A percentile compares a stretch with the other conserved stretches of the same genome.
These are phyloP conservation scores for Yponomeuta cagnagella DNA, from an alignment of 2,888 invertebrate species.

Conservation along the genomic window DNA sequence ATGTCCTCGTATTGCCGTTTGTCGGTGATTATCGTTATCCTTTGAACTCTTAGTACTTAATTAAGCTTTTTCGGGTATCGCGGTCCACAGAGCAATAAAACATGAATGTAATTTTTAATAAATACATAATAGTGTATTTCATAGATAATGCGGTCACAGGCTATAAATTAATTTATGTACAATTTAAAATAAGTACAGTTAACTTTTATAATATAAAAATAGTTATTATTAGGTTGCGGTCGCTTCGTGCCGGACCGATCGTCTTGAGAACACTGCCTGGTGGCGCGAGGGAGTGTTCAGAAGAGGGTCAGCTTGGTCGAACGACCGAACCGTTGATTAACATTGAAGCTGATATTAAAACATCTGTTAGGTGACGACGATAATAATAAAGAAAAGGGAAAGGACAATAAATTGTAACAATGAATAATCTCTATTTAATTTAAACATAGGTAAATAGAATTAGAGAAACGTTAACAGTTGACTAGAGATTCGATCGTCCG, in stretches of 20 bases:
- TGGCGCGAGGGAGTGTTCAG: constrained; percentile 45
- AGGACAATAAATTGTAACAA: constrained; percentile 40
- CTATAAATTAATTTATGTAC: constrained; percentile 74
- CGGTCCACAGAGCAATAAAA: background rate
- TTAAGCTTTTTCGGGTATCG: background rate
- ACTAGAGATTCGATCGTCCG: constrained; percentile 51
- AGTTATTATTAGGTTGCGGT: constrained; percentile 42
- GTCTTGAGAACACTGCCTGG: constrained; percentile 41
- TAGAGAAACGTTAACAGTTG: constrained; percentile 29
- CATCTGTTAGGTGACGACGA: constrained; percentile 57
- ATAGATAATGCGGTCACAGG: constrained; percentile 72
- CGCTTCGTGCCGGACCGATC: constrained; percentile 29
- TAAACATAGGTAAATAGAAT: constrained; percentile 14
- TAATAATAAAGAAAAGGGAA: constrained; percentile 34
- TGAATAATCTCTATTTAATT: constrained; percentile 30
- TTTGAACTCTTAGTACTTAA: background rate
- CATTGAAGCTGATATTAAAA: constrained; percentile 52
- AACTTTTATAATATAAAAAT: constrained; percentile 64
- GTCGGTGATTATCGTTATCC: background rate
- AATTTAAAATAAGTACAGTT: constrained; percentile 70
- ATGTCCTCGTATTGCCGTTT: background rate
- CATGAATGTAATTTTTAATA: background rate
- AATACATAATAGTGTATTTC: constrained; percentile 72
- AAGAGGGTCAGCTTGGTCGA: constrained; percentile 29
- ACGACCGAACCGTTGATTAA: constrained; percentile 46